These are phyloP conservation scores for Ammodytes dubius DNA, from an alignment of 2,113 vertebrate genomes.

Conservation along the genomic window DNA sequence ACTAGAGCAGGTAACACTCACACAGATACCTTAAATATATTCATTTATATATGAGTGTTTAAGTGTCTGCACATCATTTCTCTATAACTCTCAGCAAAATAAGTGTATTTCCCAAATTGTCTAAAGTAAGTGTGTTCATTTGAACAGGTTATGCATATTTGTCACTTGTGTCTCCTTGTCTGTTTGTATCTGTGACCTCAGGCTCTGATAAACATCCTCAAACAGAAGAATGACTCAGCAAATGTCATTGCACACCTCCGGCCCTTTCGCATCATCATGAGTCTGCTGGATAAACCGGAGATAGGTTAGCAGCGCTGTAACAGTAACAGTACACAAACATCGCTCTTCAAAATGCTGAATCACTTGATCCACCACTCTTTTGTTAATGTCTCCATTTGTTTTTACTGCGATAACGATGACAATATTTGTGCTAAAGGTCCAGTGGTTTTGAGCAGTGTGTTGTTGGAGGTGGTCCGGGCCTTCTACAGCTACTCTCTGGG, in stretches of 20 bases:
- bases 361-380: background rate
- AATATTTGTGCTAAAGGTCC: constrained; percentile 85
- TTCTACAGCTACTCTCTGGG: constrained; percentile 93
- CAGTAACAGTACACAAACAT: constrained; percentile 3
- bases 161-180: background rate
- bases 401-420: background rate
- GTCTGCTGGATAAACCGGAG: constrained; percentile 96
- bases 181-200: constrained; percentile 68
- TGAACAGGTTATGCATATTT: constrained; percentile 20
- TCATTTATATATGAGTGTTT: background rate
- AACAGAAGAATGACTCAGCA: constrained; percentile 88
- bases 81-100: background rate
- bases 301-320: constrained; percentile 86
- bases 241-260: constrained; percentile 88
- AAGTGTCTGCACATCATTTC: background rate
- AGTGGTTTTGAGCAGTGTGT: constrained; percentile 88
- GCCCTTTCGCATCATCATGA: constrained; percentile 94
- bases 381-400: background rate
- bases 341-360: background rate
- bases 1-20: constrained; percentile 89
- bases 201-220: constrained; percentile 91
- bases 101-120: background rate
- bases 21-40: background rate
- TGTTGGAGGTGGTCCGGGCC: constrained; percentile 94
- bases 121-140: constrained; percentile 15